Conservation (phyloP, 2,888 invertebrate species). For the Sphecodes monilicornis region DNA sequence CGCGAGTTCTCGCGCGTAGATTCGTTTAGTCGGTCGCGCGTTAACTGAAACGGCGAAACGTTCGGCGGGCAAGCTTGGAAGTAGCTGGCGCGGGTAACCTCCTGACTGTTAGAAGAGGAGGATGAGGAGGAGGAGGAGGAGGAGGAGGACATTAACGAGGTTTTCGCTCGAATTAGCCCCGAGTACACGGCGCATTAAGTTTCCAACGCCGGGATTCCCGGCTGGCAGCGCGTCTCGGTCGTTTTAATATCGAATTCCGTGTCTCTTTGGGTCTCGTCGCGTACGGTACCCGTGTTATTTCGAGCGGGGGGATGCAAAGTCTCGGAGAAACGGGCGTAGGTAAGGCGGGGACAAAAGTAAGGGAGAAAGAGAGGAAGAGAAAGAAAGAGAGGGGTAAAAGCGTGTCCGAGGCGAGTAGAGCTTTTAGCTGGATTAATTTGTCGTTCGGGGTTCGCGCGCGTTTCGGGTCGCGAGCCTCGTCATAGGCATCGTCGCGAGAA, state of each 20-base stretch:
- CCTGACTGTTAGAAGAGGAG: not conserved
- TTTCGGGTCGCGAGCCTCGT: slow-evolving; percentile 41
- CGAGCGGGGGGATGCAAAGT: slow-evolving; percentile 35
- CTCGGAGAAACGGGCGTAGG: slow-evolving; percentile 11
- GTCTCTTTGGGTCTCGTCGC: slow-evolving; percentile 66
- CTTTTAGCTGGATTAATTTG: slow-evolving; percentile 81
- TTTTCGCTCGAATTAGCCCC: slow-evolving; percentile 78
- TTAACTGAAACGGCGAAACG: slow-evolving; percentile 34
- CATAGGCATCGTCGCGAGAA: slow-evolving; percentile 24
- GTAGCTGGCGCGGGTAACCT: slow-evolving; percentile 26
- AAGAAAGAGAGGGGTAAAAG: not conserved
- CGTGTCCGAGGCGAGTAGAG: slow-evolving; percentile 53
- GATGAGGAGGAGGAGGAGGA: not conserved
- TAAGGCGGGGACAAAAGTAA: slow-evolving; percentile 8
- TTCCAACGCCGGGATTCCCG: slow-evolving; percentile 63
- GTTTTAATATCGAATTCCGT: slow-evolving; percentile 75
- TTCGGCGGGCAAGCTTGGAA: slow-evolving; percentile 29
- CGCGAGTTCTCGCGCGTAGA: slow-evolving; percentile 32
- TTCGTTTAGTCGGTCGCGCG: slow-evolving; percentile 53
- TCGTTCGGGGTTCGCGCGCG: slow-evolving; percentile 30
- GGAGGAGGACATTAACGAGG: slow-evolving; percentile 75
- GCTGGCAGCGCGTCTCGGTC: slow-evolving; percentile 45
- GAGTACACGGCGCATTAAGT: slow-evolving; percentile 77
- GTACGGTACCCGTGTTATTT: slow-evolving; percentile 34
- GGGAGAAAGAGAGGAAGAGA: not conserved